These are phyloP conservation scores for Bettongia penicillata DNA, from an alignment of 2,113 vertebrate genomes.

Conservation along the genomic window DNA sequence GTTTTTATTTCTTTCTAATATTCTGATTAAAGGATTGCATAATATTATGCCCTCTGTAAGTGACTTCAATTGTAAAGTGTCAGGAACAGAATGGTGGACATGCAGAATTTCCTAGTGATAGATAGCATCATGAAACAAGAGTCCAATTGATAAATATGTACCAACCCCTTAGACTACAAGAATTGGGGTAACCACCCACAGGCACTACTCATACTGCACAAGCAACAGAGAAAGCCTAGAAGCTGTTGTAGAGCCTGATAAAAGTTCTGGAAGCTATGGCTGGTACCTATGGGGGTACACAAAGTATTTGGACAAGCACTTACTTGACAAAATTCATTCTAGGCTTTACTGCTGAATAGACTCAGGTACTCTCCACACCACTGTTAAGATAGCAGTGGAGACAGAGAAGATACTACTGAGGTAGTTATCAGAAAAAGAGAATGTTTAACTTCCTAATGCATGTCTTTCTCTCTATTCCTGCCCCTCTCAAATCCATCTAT, in stretches of 20 bases:
- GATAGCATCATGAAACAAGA: neutral
- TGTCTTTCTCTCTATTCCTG: neutral
- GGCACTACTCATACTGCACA: neutral
- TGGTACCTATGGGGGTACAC: too few species aligned
- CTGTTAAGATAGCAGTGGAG: neutral
- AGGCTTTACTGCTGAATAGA: neutral
- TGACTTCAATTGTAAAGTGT: neutral
- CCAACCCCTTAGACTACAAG: neutral
- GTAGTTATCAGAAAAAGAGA: neutral
- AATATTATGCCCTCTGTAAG: neutral
- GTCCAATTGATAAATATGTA: neutral
- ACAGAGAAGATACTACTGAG: neutral
- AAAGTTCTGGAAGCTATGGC: neutral
- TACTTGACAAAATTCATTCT: neutral
- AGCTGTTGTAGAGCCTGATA: neutral
- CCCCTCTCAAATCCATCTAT: neutral
- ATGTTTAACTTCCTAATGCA: neutral
- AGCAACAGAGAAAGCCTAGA: neutral
- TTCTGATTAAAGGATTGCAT: neutral
- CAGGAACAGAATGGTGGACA: neutral
- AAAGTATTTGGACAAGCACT: neutral
- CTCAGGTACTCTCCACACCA: neutral
- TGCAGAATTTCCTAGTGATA: neutral
- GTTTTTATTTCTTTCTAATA: neutral
- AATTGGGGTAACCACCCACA: neutral